Evolutionary conservation across 2,888 invertebrate genomes (phyloP).

Genomic region (Cheiracanthium punctorium): DNA sequence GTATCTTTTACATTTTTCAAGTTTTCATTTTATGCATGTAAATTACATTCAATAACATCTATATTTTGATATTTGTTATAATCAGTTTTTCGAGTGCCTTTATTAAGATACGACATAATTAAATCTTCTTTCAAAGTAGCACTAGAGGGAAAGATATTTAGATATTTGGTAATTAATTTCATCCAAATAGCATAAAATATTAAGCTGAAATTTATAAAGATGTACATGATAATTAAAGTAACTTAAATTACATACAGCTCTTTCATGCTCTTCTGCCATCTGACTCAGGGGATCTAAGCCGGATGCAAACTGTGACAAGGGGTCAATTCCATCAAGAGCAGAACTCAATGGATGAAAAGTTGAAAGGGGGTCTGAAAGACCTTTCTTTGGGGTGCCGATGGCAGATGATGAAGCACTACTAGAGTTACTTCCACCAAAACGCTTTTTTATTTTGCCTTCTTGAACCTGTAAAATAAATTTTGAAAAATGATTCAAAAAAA

Average conservation of each 20-base stretch:
- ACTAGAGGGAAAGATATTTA: too few relatives aligned
- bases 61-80: too few relatives aligned
- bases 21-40: too few relatives aligned
- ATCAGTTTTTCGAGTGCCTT: too few relatives aligned
- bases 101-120: too few relatives aligned
- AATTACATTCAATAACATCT: too few relatives aligned
- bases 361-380: slow-evolving; percentile 47
- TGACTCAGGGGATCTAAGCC: slow-evolving; percentile 80
- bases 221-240: neutral
- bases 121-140: too few relatives aligned
- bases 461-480: slow-evolving; percentile 73
- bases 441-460: slow-evolving; percentile 73
- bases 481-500: neutral
- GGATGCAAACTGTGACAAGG: slow-evolving; percentile 83
- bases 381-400: slow-evolving; percentile 71
- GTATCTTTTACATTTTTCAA: too few relatives aligned
- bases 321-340: slow-evolving; percentile 84
- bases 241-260: slow-evolving; percentile 49
- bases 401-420: slow-evolving; percentile 71
- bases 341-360: slow-evolving; percentile 73
- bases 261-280: slow-evolving; percentile 72
- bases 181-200: too few relatives aligned
- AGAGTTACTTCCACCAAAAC: slow-evolving; percentile 66
- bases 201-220: too few relatives aligned
- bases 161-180: too few relatives aligned